phyloP scores from a whole-genome alignment of 2,113 vertebrate species.

The Anhinga rufa region DNA sequence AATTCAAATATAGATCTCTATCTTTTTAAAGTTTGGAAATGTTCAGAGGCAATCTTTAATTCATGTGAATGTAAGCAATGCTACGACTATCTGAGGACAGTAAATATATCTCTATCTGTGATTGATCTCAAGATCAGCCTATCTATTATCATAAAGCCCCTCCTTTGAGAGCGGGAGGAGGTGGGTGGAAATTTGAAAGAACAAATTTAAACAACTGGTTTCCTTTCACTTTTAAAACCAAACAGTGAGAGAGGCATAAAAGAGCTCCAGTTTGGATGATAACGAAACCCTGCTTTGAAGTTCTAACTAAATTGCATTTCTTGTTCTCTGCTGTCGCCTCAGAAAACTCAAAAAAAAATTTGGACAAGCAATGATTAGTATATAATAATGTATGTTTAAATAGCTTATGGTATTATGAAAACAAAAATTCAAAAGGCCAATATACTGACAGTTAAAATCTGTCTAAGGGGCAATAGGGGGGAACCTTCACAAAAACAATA shows the following conservation, averaged over 20 bases:
- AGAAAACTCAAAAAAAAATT: not conserved
- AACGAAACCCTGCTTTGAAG: conserved; percentile 24
- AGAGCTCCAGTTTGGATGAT: not conserved
- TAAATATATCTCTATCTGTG: conserved; percentile 20
- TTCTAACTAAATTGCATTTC: conserved; percentile 42
- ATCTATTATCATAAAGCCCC: conserved; percentile 14
- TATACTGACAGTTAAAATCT: conserved; percentile 57
- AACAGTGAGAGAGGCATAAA: conserved; percentile 14
- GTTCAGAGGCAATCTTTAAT: conserved; percentile 51
- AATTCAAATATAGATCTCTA: conserved; percentile 29
- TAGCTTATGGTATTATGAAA: conserved; percentile 57
- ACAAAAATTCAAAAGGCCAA: conserved; percentile 57
- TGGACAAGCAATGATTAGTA: conserved; percentile 54
- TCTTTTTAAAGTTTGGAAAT: conserved; percentile 23
- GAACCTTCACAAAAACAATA: conserved; percentile 52
- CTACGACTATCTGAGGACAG: not conserved
- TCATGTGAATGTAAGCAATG: conserved; percentile 47
- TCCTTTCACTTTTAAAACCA: conserved; percentile 39
- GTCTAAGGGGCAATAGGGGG: conserved; percentile 44
- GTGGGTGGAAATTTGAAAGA: conserved; percentile 27
- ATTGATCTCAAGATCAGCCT: conserved; percentile 38
- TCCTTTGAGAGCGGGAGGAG: not conserved
- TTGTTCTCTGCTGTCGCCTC: conserved; percentile 8
- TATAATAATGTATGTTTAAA: conserved; percentile 55
- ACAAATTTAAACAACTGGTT: conserved; percentile 30